A percentile compares a stretch with the other conserved stretches of the same genome.
Conservation (phyloP, 2,888 invertebrate species). For the Eupithecia dodoneata region DNA sequence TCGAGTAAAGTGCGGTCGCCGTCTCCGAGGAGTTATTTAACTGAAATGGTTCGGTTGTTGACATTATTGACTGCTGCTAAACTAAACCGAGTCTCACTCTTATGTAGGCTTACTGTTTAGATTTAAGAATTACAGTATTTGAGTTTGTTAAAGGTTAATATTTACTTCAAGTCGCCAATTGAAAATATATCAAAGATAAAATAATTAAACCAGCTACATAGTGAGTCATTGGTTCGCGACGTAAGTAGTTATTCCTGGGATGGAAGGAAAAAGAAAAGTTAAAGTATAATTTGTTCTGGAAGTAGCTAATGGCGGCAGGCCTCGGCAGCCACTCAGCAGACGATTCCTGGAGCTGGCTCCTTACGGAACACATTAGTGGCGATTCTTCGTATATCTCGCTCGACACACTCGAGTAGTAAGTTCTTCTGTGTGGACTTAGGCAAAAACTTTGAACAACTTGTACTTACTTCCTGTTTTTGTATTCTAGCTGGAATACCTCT, state of each 20-base stretch:
- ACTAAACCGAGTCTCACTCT: conserved; percentile 51
- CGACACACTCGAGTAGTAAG: conserved; percentile 79
- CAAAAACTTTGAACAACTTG: not conserved
- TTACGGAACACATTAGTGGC: conserved; percentile 79
- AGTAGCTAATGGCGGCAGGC: conserved; percentile 81
- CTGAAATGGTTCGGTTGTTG: conserved; percentile 77
- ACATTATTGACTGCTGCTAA: conserved; percentile 62
- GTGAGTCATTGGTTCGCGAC: not conserved
- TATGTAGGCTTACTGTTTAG: too few species aligned
- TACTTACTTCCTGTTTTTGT: not conserved
- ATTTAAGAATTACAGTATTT: too few species aligned
- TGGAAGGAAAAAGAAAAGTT: conserved; percentile 69
- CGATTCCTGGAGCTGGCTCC: conserved; percentile 77
- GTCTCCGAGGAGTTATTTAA: conserved; percentile 72
- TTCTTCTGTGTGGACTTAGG: conserved; percentile 58
- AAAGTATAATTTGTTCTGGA: conserved; percentile 77
- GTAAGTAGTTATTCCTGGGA: conserved; percentile 52
- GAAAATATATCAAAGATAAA: not conserved
- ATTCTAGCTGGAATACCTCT: not conserved
- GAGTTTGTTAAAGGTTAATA: too few species aligned
- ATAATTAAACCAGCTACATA: not conserved
- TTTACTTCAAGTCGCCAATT: not conserved
- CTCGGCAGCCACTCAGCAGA: conserved; percentile 77
- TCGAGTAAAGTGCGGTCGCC: conserved; percentile 75
- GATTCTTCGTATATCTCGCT: conserved; percentile 77